These are phyloP conservation scores for Chitala chitala DNA, from an alignment of 2,113 vertebrate species.

Conservation along the genomic window DNA sequence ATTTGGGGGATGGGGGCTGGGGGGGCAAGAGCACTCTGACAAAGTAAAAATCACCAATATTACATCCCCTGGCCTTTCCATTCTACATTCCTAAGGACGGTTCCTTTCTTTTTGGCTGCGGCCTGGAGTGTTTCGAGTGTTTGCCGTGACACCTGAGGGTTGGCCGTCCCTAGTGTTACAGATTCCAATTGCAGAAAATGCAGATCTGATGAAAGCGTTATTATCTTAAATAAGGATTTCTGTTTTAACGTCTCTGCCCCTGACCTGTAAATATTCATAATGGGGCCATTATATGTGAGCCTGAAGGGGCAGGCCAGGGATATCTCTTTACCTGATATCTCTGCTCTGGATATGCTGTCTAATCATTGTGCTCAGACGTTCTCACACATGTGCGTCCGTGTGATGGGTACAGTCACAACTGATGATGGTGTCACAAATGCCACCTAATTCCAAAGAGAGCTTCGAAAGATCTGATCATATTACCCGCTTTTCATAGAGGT, in stretches of 20 bases:
- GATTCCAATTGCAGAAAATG: background rate
- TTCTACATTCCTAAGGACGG: background rate
- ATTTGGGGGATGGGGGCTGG: constrained; percentile 33
- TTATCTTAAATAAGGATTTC: too few relatives aligned
- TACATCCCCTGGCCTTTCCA: background rate
- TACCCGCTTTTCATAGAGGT: too few relatives aligned
- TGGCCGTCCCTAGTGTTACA: background rate
- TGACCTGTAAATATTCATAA: too few relatives aligned
- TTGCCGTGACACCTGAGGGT: background rate
- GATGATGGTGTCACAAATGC: background rate
- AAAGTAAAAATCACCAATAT: constrained; percentile 28
- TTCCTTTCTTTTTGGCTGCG: background rate
- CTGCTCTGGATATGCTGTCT: background rate
- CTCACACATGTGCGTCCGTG: background rate
- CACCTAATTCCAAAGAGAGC: too few relatives aligned
- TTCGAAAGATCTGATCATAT: too few relatives aligned
- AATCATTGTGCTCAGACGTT: background rate
- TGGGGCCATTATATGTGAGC: too few relatives aligned
- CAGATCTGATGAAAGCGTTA: background rate
- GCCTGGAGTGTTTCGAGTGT: background rate
- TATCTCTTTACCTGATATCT: background rate
- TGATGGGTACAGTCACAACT: background rate
- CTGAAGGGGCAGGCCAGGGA: too few relatives aligned
- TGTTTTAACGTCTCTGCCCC: too few relatives aligned
- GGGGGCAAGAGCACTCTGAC: constrained; percentile 27